phyloP scores from a whole-genome alignment of 2,888 invertebrate genomes.

The Ophion obscuratus region DNA sequence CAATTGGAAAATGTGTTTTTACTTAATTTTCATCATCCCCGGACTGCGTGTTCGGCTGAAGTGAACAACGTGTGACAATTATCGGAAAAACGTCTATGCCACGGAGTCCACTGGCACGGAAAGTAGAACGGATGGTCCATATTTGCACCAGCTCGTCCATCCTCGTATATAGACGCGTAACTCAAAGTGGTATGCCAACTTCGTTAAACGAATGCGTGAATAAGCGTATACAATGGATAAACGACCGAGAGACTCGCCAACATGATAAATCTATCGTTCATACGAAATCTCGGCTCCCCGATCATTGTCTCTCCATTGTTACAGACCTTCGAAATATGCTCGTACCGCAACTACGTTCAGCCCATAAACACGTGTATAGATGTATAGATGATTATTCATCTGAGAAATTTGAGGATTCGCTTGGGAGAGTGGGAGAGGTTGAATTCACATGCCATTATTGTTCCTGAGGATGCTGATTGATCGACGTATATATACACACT shows the following conservation, averaged over 20 bases:
- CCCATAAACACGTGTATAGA: neutral
- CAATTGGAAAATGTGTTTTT: neutral
- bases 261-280: conserved; percentile 61
- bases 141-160: conserved; percentile 5
- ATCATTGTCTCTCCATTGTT: conserved; percentile 62
- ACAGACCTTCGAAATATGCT: conserved; percentile 65
- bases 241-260: conserved; percentile 44
- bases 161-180: neutral
- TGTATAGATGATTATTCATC: conserved; percentile 35
- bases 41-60: neutral
- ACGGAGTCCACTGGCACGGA: neutral
- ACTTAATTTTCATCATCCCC: neutral
- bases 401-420: conserved; percentile 58
- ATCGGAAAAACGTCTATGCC: neutral
- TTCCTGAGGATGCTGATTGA: conserved; percentile 65
- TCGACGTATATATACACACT: conserved; percentile 48
- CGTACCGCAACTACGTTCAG: conserved; percentile 30
- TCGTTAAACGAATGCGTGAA: conserved; percentile 58
- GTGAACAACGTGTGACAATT: neutral
- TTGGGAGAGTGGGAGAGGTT: conserved; percentile 52
- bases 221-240: conserved; percentile 59
- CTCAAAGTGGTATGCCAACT: neutral
- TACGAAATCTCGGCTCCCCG: conserved; percentile 59
- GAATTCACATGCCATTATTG: conserved; percentile 64
- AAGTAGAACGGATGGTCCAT: neutral